Evolutionary conservation across 2,113 vertebrate species (phyloP), one percentile per base, ranked within the genome.

Genomic region (Seriola dumerili): DNA sequence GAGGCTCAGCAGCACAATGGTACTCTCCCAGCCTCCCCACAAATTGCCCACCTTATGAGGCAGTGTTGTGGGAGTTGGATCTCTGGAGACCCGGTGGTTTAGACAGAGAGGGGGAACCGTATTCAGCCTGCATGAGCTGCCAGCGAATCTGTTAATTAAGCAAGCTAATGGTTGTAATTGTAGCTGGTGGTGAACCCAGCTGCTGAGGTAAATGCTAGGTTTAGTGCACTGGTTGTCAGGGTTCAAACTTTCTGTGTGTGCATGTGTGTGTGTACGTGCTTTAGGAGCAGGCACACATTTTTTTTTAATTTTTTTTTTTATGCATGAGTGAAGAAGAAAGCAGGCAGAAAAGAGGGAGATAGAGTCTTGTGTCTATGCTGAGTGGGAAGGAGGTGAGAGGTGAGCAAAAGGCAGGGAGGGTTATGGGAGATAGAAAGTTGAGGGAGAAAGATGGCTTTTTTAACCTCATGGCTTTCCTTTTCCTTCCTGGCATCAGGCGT

Each of bases 121-220:
- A 85, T 85, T 88, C 84, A 78, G 88, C 86, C 85, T 87, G 77
- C 87, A 72, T 91, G 82, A 90, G 85, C 91, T 95, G 93, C 92
- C 91, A 95, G 94, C 54, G 82, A 91, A 94, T 95, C 93, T 89
- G 92, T 94, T 95, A 94, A 95, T 96, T 95, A 94, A 92, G 87
- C 93, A 92, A 94, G 94, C 90, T 95, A 95, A 95, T 95, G 91
- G 88, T 85, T 79, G 84, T 95, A 95, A 95, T 95, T 95, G 92
- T 89, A 88, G 90, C 84, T 90, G 90, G 85, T 91, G 87, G 92
- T 94, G 94, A 94, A 93, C 92, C 91, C 94, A 95, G 94, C 93
- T 93, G 94, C 89, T 93, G 93, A 94, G 94, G 92, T 95, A 95
- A 95, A 95, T 93, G 86, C 88, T 92, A 93, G 94, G 88, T 94